A percentile compares a stretch with the other conserved stretches of the same genome.
These are phyloP conservation scores for Rhynchomys soricoides DNA, from an alignment of 2,113 vertebrate species.

Conservation along the genomic window DNA sequence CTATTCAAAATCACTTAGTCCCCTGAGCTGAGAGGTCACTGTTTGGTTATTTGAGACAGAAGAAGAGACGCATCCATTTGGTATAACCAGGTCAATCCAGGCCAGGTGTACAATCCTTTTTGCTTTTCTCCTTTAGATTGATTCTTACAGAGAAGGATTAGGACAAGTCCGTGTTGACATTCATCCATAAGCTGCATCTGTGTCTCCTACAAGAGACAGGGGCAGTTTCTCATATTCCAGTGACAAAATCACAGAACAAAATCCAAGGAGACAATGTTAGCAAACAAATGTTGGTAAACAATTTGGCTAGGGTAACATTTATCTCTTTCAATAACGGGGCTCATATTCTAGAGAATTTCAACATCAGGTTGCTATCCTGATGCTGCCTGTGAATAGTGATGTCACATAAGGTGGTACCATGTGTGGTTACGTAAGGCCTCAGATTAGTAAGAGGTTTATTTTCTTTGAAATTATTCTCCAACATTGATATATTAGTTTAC, in stretches of 20 bases:
- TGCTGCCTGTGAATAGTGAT: neutral
- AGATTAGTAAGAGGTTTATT: neutral
- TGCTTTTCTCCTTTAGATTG: neutral
- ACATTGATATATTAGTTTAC: neutral
- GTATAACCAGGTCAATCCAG: neutral
- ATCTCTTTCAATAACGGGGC: neutral
- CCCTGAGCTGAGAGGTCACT: neutral
- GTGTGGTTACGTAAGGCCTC: neutral
- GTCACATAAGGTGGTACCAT: neutral
- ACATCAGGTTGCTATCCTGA: neutral
- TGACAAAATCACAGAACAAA: neutral
- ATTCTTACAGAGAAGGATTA: neutral
- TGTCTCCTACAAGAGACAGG: neutral
- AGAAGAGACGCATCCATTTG: neutral
- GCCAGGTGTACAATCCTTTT: neutral
- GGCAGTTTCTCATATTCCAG: neutral
- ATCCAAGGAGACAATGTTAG: neutral
- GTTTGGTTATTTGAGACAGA: neutral
- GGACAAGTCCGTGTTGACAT: neutral
- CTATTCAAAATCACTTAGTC: neutral
- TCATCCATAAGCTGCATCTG: neutral
- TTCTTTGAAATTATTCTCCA: neutral
- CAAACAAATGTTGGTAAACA: neutral
- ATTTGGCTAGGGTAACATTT: neutral
- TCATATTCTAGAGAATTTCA: neutral